Evolutionary conservation across 1,140 invertebrate species (phyloP), one percentile per base, ranked within the genome.

Genomic region (Brachionus asplanchnoidis): DNA sequence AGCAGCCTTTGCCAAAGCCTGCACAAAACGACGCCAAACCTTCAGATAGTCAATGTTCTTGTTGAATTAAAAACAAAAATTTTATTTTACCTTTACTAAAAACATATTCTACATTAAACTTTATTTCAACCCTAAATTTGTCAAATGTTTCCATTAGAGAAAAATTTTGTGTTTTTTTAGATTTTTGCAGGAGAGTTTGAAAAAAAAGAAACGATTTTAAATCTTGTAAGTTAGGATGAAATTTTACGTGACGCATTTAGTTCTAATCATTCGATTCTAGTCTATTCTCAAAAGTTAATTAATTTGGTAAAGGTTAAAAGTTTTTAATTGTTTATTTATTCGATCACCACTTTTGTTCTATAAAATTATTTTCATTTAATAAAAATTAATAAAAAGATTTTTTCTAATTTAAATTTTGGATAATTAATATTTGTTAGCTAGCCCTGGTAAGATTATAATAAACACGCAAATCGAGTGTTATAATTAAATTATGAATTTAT

Each of bases 1-100:
- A 99, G 92, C 95, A 96, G 53, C 60, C 79, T 6, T 26, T 82
- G 20, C 79, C 36, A 65, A 82, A 82, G 28, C 79, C 50, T 44
- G 50, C 20, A 40, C 20, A 53, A 40, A 82, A 60, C 53, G 79
- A 82, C 44, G 65, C 17, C 11, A 82, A 82, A 68, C 50, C 79
- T 65, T 40, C 53, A 82, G 79, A 82, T 82, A 82, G 65, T 28
- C 28, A 60, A 28, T 82, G 79, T 68, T 82, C 79, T 42, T 82
- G 79, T 68, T 36, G 6, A 36, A 36, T 36, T 66, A 82, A 82
- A 12, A 23, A 20, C 3, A 46, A 42, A 36, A 14, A 70, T 28
- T 70, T 36, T 70, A 36, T 68, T 68, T 68, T 68, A 14, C 66
- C 28, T 32, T 68, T 68, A 68, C 12, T 32, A 32, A 68, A 68